phyloP scores from a whole-genome alignment of 2,797 vertebrate species.

The Yasuhikotakia modesta region DNA sequence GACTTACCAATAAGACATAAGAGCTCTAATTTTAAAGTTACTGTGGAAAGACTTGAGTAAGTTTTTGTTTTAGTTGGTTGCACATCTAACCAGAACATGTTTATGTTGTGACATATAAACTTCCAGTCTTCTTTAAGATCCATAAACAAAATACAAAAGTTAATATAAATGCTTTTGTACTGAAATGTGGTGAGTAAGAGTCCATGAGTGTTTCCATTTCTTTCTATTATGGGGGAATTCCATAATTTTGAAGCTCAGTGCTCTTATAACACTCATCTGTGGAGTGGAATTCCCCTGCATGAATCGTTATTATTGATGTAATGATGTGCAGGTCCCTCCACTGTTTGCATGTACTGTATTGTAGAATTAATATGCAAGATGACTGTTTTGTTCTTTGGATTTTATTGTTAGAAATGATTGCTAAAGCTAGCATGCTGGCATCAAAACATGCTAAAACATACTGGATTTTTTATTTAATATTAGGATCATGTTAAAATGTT shows the following conservation, averaged over 20 bases:
- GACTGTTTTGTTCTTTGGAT: neutral
- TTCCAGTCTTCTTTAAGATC: too few relatives aligned
- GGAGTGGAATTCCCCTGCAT: constrained; percentile 7
- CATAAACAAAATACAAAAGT: neutral
- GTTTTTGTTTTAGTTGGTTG: too few relatives aligned
- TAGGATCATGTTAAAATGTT: too few relatives aligned
- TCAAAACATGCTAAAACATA: neutral
- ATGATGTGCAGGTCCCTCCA: neutral
- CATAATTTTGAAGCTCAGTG: neutral
- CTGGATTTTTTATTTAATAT: too few relatives aligned
- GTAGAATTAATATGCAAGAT: neutral
- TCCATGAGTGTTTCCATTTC: neutral
- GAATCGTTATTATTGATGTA: neutral
- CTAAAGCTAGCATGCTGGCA: neutral
- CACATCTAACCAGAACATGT: too few relatives aligned
- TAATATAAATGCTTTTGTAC: neutral
- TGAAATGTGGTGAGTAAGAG: neutral
- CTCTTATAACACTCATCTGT: neutral
- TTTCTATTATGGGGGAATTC: constrained; percentile 3
- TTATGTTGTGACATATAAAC: too few relatives aligned
- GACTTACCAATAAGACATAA: too few relatives aligned
- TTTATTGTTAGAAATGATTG: neutral
- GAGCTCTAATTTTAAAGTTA: too few relatives aligned
- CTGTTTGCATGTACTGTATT: neutral
- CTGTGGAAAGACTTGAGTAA: too few relatives aligned